Evolutionary conservation across 2,113 vertebrate genomes (phyloP).

Genomic region (Bubalus kerabau): DNA sequence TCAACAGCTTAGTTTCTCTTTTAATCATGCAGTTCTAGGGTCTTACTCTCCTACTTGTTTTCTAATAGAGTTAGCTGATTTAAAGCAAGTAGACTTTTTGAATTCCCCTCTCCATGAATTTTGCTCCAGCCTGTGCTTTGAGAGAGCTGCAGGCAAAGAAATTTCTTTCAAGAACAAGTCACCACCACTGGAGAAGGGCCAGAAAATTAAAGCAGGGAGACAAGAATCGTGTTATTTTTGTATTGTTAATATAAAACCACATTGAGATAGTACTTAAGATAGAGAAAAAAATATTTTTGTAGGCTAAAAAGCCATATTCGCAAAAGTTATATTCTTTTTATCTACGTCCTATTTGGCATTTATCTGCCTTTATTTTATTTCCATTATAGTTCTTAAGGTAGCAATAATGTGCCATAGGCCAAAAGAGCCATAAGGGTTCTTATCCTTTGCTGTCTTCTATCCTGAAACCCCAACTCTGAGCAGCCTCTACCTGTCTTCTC

Average conservation of each 20-base stretch:
- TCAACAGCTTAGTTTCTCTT: neutral
- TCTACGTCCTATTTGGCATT: neutral
- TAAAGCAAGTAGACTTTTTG: neutral
- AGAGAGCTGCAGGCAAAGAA: neutral
- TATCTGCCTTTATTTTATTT: constrained; percentile 25
- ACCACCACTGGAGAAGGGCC: neutral
- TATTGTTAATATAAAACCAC: constrained; percentile 17
- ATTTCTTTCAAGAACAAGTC: neutral
- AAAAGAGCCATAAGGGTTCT: neutral
- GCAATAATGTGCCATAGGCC: neutral
- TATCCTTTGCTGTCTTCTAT: neutral
- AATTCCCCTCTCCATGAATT: neutral
- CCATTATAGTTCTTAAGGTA: neutral
- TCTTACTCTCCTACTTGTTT: neutral
- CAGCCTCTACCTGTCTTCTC: neutral
- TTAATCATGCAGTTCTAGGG: neutral
- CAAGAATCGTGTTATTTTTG: constrained; percentile 7
- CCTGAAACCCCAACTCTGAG: neutral
- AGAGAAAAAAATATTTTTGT: neutral
- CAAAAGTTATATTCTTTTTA: neutral
- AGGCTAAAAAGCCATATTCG: neutral
- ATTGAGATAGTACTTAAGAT: neutral
- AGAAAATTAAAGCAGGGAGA: constrained; percentile 39
- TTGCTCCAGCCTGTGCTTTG: neutral
- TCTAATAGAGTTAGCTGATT: neutral